These are phyloP conservation scores for Notiomystis cincta DNA, from an alignment of 2,113 vertebrate genomes.

Conservation along the genomic window DNA sequence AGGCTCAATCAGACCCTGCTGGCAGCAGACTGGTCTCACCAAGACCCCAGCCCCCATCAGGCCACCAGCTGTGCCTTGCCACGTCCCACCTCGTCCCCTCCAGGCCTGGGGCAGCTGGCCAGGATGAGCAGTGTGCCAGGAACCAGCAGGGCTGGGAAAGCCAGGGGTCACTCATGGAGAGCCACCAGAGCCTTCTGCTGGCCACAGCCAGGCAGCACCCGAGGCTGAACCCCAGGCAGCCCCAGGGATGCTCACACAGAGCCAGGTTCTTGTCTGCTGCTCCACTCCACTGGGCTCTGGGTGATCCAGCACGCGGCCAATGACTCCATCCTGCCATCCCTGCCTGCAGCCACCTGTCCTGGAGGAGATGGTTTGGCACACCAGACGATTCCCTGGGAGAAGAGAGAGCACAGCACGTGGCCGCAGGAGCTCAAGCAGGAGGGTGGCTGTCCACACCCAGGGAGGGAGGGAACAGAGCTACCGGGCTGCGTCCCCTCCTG, in stretches of 20 bases:
- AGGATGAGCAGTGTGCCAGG: rapidly evolving
- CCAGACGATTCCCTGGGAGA: background rate
- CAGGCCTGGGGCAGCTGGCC: background rate
- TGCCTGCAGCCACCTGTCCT: background rate
- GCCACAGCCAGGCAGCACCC: background rate
- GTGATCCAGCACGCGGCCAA: rapidly evolving
- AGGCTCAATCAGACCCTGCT: background rate
- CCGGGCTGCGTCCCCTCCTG: background rate
- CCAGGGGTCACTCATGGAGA: background rate
- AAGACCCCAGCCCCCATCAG: background rate
- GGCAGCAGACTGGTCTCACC: background rate
- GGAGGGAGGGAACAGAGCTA: background rate
- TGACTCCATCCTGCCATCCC: background rate
- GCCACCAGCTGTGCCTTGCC: background rate
- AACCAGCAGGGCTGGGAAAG: background rate
- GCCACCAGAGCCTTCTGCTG: background rate
- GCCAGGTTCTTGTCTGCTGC: background rate
- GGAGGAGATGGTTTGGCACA: background rate
- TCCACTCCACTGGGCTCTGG: background rate
- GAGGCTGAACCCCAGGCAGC: background rate
- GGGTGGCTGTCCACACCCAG: rapidly evolving
- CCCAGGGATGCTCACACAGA: background rate
- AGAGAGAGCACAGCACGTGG: background rate
- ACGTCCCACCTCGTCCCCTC: rapidly evolving
- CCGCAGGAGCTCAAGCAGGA: background rate